Percentiles rank a stretch among this genome's conserved stretches.
Conservation (phyloP, 2,797 vertebrate genomes). For the Rhinatrema bivittatum region DNA sequence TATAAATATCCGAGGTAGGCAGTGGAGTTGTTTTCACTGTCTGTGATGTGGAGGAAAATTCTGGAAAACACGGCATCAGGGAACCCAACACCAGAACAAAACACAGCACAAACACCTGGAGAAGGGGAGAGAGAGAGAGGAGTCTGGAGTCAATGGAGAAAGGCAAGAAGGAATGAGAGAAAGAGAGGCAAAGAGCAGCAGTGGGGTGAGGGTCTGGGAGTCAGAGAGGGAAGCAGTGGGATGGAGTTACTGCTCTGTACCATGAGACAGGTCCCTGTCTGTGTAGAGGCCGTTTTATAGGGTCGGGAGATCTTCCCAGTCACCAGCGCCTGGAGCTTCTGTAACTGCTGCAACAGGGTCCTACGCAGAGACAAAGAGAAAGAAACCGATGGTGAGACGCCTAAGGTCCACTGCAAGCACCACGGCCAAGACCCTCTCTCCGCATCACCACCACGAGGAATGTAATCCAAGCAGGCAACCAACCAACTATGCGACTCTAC, state of each 20-base stretch:
- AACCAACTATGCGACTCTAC: no score
- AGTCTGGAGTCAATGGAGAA: background rate
- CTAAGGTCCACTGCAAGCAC: no score
- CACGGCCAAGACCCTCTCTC: no score
- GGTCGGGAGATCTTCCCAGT: slow-evolving; percentile 87
- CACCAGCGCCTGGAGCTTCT: slow-evolving; percentile 90
- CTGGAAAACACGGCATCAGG: slow-evolving; percentile 80
- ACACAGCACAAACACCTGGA: slow-evolving; percentile 89
- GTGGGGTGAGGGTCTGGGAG: background rate
- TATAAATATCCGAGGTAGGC: slow-evolving; percentile 76
- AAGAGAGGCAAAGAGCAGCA: background rate
- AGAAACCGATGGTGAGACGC: background rate
- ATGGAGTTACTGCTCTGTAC: slow-evolving; percentile 44
- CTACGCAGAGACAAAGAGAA: slow-evolving; percentile 42
- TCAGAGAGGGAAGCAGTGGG: no score
- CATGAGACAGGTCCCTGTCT: slow-evolving; percentile 95
- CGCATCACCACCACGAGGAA: no score
- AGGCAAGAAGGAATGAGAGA: background rate
- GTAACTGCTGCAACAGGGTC: slow-evolving; percentile 93
- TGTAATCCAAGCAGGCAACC: no score
- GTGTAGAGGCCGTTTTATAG: slow-evolving; percentile 93
- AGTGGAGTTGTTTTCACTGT: slow-evolving; percentile 69
- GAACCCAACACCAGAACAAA: slow-evolving; percentile 94
- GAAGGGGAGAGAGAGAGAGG: slow-evolving; percentile 12
- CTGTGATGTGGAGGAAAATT: slow-evolving; percentile 75